Evolutionary conservation across 2,888 invertebrate species (phyloP).

Genomic region (Ptycholaimellus sp.): DNA sequence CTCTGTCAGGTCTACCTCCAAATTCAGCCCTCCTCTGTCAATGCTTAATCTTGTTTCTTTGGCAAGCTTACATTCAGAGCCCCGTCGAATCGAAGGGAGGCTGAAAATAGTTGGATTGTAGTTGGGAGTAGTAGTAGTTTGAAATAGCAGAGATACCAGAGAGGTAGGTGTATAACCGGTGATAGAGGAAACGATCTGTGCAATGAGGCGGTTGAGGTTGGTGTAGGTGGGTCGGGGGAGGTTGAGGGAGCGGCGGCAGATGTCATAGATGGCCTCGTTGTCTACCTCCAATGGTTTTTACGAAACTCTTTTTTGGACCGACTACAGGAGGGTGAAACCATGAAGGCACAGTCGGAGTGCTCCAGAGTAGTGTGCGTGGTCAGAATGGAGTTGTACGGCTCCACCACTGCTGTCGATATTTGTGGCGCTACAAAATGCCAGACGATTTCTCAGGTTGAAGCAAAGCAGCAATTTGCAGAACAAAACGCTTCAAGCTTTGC

Average conservation of each 20-base stretch:
- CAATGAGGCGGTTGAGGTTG: constrained; percentile 71
- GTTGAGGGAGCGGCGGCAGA: constrained; percentile 56
- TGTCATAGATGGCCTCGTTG: constrained; percentile 52
- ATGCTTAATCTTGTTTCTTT: too few relatives aligned
- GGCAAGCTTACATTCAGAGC: constrained; percentile 74
- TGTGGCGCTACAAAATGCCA: too few relatives aligned
- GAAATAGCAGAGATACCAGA: too few relatives aligned
- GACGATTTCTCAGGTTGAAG: too few relatives aligned
- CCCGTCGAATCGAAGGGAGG: constrained; percentile 65
- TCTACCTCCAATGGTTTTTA: constrained; percentile 12
- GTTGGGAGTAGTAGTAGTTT: too few relatives aligned
- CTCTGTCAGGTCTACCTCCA: constrained; percentile 59
- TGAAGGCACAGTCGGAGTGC: constrained; percentile 34
- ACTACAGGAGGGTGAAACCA: too few relatives aligned
- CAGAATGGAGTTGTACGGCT: constrained; percentile 81
- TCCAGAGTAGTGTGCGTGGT: constrained; percentile 63
- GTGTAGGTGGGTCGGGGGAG: constrained; percentile 65
- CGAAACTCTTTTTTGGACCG: too few relatives aligned
- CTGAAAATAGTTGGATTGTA: too few relatives aligned
- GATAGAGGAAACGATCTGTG: constrained; percentile 58
- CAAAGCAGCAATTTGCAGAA: too few relatives aligned
- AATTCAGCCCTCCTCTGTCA: too few relatives aligned
- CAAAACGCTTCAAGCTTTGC: too few relatives aligned
- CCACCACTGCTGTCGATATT: constrained; percentile 36
- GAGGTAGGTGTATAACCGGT: too few relatives aligned